phyloP scores from a whole-genome alignment of 2,797 vertebrate genomes.

The Merluccius polli region DNA sequence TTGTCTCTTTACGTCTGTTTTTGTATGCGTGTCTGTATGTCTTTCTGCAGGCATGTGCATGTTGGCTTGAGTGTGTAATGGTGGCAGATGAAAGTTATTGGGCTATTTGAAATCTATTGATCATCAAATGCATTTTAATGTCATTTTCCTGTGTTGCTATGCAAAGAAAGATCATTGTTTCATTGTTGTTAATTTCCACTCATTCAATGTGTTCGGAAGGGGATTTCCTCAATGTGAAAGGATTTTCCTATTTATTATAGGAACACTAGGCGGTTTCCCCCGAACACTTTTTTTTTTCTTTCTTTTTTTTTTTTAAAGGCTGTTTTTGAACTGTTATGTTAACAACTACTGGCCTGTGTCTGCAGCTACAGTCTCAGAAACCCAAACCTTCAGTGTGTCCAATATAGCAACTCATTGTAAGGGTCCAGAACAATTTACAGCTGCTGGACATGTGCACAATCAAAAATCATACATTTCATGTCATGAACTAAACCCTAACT shows the following conservation, averaged over 20 bases:
- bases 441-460: too few species aligned
- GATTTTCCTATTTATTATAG: slow-evolving; percentile 31
- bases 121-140: neutral
- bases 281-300: neutral
- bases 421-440: neutral
- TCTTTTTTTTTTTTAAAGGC: neutral
- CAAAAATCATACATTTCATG: slow-evolving; percentile 15
- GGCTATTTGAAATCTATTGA: neutral
- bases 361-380: neutral
- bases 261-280: neutral
- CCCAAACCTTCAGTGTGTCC: neutral
- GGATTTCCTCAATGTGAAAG: slow-evolving; percentile 6
- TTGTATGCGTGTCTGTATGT: slow-evolving; percentile 8
- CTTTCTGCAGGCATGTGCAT: neutral
- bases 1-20: neutral
- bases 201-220: neutral
- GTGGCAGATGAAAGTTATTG: neutral
- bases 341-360: neutral
- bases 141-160: neutral
- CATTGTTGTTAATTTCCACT: neutral
- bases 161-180: neutral
- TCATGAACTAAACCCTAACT: neutral
- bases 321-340: neutral
- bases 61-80: neutral
- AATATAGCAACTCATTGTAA: neutral